phyloP scores from a whole-genome alignment of 2,888 invertebrate genomes.

The Epistrophe grossulariae region DNA sequence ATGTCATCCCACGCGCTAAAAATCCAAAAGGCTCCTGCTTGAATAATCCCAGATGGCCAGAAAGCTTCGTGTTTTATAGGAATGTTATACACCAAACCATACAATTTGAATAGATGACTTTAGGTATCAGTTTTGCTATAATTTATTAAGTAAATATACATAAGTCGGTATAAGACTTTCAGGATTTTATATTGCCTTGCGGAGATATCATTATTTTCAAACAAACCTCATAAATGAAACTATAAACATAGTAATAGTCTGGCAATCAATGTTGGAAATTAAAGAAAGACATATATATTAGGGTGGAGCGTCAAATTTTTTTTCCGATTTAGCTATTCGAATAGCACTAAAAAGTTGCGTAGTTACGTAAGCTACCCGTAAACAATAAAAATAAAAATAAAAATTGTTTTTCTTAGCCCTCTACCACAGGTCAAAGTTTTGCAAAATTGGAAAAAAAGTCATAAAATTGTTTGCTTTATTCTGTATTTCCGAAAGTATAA shows the following conservation, averaged over 20 bases:
- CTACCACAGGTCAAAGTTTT: too few relatives aligned
- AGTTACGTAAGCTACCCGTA: too few relatives aligned
- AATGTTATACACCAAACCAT: too few relatives aligned
- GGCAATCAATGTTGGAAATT: neutral
- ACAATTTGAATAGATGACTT: constrained; percentile 14
- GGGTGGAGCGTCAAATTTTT: too few relatives aligned
- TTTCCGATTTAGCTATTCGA: too few relatives aligned
- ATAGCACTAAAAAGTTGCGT: too few relatives aligned
- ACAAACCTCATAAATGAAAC: neutral
- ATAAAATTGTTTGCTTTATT: too few relatives aligned
- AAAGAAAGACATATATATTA: too few relatives aligned
- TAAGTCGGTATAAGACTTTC: neutral
- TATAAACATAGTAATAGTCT: neutral
- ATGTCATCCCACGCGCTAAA: constrained; percentile 15
- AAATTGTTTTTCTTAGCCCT: too few relatives aligned
- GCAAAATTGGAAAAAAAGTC: too few relatives aligned
- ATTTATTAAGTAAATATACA: constrained; percentile 12
- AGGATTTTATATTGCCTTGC: neutral
- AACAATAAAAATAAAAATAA: too few relatives aligned
- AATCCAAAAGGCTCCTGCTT: neutral
- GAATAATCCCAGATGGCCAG: neutral
- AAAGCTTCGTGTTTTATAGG: neutral
- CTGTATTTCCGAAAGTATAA: too few relatives aligned
- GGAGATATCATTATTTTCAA: constrained; percentile 1
- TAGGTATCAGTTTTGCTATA: constrained; percentile 1